Evolutionary conservation across 2,888 invertebrate genomes (phyloP).

Genomic region (Oegoconia quadripuncta): DNA sequence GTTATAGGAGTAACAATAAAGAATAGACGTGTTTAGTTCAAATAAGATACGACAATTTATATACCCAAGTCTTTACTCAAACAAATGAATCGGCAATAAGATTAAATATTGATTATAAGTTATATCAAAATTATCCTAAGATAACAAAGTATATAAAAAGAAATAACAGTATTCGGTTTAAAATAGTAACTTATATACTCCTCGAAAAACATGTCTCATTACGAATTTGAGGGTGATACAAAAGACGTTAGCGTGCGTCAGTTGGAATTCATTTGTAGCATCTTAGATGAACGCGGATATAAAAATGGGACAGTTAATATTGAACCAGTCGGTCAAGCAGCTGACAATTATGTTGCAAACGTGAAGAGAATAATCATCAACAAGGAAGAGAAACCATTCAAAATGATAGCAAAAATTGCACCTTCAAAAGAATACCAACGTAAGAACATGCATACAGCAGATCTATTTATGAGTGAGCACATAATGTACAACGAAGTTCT

Average conservation of each 20-base stretch:
- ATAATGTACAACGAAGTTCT: slow-evolving; percentile 34
- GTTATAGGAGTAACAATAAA: no score
- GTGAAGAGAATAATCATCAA: slow-evolving; percentile 31
- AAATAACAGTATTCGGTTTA: not conserved
- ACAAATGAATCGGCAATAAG: no score
- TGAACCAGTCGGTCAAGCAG: slow-evolving; percentile 31
- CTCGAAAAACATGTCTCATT: slow-evolving; percentile 13
- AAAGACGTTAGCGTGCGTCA: slow-evolving; percentile 29
- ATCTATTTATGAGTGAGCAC: slow-evolving; percentile 35
- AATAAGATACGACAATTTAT: no score
- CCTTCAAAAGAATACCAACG: slow-evolving; percentile 22
- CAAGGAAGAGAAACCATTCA: slow-evolving; percentile 26
- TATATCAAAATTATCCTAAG: no score
- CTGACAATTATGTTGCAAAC: slow-evolving; percentile 38
- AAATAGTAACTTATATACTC: not conserved
- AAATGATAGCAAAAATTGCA: slow-evolving; percentile 36
- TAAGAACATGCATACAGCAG: slow-evolving; percentile 14
- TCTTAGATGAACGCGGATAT: slow-evolving; percentile 33
- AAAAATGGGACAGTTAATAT: slow-evolving; percentile 29
- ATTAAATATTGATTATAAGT: no score
- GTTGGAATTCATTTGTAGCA: slow-evolving; percentile 32
- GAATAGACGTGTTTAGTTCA: no score
- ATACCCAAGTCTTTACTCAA: no score
- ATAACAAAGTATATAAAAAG: not conserved
- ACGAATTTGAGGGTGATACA: slow-evolving; percentile 33